These are phyloP conservation scores for Grammomys dolichurus DNA, from an alignment of 2,113 vertebrate genomes.

Conservation along the genomic window DNA sequence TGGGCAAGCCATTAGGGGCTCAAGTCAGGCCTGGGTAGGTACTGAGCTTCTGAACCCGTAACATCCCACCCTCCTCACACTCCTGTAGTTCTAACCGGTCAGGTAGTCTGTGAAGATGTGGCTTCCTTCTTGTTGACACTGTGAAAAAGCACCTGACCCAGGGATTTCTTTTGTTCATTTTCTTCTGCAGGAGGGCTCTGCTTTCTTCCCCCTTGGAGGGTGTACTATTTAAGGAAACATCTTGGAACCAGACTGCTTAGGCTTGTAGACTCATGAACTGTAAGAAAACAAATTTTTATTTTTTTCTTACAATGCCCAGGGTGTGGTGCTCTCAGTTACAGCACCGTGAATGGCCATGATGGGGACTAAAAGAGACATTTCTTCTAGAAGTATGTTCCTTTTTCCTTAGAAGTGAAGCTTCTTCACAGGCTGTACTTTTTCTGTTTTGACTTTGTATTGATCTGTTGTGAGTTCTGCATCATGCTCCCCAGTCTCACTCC, in stretches of 20 bases:
- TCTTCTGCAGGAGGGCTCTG: neutral
- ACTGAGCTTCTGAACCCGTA: neutral
- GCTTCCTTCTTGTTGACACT: neutral
- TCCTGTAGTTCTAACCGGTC: neutral
- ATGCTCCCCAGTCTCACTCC: too few species aligned
- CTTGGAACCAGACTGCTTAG: neutral
- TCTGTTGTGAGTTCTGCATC: too few species aligned
- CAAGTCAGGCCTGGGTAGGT: too few species aligned
- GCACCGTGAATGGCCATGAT: neutral
- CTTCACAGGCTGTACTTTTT: neutral
- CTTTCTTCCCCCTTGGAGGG: too few species aligned
- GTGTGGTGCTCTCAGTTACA: neutral
- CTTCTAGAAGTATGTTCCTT: neutral
- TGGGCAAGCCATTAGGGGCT: neutral
- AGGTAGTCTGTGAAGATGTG: neutral
- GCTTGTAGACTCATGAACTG: neutral
- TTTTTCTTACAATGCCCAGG: neutral
- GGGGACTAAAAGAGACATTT: neutral
- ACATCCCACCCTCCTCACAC: neutral
- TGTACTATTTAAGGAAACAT: too few species aligned
- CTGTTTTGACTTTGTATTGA: too few species aligned
- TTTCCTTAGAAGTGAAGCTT: neutral
- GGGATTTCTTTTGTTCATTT: neutral
- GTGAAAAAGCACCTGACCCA: neutral
- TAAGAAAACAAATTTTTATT: neutral